phyloP scores from a whole-genome alignment of 2,113 vertebrate genomes.

The Theristicus caerulescens region DNA sequence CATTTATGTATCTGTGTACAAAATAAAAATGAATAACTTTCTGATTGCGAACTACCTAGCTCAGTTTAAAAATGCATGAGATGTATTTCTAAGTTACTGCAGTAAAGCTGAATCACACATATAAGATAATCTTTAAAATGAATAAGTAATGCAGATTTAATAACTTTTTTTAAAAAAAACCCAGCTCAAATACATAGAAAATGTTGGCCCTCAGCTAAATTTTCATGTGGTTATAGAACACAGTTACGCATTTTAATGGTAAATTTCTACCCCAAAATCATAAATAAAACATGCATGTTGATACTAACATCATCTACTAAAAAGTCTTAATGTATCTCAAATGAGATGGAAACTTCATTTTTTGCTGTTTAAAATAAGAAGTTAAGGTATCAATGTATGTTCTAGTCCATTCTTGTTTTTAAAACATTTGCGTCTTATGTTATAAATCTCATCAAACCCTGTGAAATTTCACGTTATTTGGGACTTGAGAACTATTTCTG shows the following conservation, averaged over 20 bases:
- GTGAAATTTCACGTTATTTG: background rate
- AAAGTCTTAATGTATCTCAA: background rate
- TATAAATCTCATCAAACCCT: background rate
- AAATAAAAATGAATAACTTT: slow-evolving; percentile 35
- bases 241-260: background rate
- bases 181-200: background rate
- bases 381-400: background rate
- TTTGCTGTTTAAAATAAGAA: background rate
- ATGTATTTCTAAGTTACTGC: background rate
- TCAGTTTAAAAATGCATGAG: slow-evolving; percentile 34
- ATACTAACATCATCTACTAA: background rate
- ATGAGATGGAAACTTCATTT: background rate
- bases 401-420: background rate
- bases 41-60: slow-evolving; percentile 27
- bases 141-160: background rate
- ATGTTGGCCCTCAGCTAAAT: background rate
- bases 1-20: slow-evolving; percentile 24
- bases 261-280: background rate
- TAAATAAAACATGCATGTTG: background rate
- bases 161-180: background rate
- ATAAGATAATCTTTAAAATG: background rate
- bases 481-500: background rate
- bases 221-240: background rate
- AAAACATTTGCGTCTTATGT: background rate
- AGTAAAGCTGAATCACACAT: background rate